phyloP scores from a whole-genome alignment of 2,888 invertebrate genomes.

The Lysandra coridon region DNA sequence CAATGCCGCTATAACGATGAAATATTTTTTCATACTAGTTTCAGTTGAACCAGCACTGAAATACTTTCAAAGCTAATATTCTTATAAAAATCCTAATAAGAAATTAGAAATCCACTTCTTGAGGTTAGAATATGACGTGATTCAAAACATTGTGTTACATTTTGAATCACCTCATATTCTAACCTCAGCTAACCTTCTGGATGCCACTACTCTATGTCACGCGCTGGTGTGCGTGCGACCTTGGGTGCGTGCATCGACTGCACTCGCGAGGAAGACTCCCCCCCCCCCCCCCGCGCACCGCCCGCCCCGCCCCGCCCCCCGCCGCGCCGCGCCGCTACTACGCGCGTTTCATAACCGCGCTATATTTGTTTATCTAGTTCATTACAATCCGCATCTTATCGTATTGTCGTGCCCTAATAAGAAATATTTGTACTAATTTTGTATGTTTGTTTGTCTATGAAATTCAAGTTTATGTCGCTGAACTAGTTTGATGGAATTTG shows the following conservation, averaged over 20 bases:
- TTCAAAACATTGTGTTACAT: neutral
- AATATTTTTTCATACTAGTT: neutral
- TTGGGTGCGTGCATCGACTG: conserved; percentile 77
- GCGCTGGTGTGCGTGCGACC: conserved; percentile 53
- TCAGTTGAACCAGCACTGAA: neutral
- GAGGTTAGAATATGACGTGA: no score
- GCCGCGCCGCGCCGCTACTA: conserved; percentile 35
- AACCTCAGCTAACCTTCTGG: neutral
- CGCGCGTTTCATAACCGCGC: conserved; percentile 28
- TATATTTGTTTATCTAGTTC: conserved; percentile 15
- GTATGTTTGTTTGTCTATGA: neutral
- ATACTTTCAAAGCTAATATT: no score
- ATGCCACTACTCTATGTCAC: conserved; percentile 32
- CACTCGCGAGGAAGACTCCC: conserved; percentile 49
- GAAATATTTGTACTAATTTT: neutral
- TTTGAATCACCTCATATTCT: neutral
- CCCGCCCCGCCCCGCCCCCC: conserved; percentile 43
- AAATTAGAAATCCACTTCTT: neutral
- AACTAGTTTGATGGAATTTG: neutral
- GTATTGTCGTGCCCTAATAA: neutral
- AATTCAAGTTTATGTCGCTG: neutral
- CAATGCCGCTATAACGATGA: neutral
- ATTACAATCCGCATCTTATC: conserved; percentile 4
- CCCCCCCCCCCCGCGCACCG: conserved; percentile 44
- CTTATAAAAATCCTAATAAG: no score